Evolutionary conservation across 2,113 vertebrate genomes (phyloP).

Genomic region (Danionella cerebrum): DNA sequence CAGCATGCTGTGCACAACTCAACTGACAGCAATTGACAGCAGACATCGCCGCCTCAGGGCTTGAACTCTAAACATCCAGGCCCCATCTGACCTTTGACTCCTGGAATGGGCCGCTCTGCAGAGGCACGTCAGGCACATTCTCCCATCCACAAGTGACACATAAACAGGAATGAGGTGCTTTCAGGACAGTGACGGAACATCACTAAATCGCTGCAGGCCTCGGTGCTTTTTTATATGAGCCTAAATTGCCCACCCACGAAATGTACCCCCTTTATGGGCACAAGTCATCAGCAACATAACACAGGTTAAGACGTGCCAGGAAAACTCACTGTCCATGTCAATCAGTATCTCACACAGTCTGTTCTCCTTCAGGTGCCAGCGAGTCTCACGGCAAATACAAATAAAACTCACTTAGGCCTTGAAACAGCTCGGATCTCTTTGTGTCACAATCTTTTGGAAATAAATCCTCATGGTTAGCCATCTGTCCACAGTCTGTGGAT

Average conservation of each 20-base stretch:
- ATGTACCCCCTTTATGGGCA: slow-evolving; percentile 43
- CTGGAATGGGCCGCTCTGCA: slow-evolving; percentile 32
- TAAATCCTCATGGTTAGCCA: neutral
- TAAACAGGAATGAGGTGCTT: slow-evolving; percentile 9
- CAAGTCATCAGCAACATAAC: slow-evolving; percentile 44
- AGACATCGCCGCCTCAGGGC: slow-evolving; percentile 38
- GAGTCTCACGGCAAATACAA: neutral
- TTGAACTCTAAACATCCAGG: slow-evolving; percentile 33
- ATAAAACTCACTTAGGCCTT: neutral
- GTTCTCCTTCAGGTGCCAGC: neutral
- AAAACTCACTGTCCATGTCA: too few relatives aligned
- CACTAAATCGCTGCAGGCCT: neutral
- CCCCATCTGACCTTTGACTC: slow-evolving; percentile 46
- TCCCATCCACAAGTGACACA: slow-evolving; percentile 22
- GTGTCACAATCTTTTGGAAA: neutral
- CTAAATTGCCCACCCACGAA: slow-evolving; percentile 34
- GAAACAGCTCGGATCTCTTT: neutral
- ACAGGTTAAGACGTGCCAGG: slow-evolving; percentile 49
- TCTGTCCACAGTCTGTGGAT: neutral
- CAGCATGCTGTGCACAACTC: too few relatives aligned
- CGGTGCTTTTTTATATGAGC: slow-evolving; percentile 42
- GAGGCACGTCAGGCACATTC: slow-evolving; percentile 6
- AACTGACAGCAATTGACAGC: too few relatives aligned
- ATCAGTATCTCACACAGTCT: neutral
- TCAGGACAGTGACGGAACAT: neutral